Evolutionary conservation across 2,888 invertebrate genomes (phyloP), one percentile per base, ranked within the genome.

Genomic region (Harpalus rufipes): DNA sequence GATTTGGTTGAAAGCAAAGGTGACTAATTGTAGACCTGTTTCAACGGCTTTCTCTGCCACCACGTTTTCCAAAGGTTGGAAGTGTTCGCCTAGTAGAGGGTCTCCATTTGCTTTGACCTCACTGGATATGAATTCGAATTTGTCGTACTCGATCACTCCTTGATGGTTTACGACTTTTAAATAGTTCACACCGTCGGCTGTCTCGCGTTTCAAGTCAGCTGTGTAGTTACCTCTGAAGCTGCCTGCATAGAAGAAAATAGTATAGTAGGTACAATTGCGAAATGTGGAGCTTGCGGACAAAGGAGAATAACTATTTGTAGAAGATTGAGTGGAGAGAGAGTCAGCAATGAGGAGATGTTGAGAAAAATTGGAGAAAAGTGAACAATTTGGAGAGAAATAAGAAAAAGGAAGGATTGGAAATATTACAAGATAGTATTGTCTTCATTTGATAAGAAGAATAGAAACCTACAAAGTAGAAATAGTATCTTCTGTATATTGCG

Each of bases 1-100:
- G 12, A 74, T 44, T 18, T 74, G 44, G 16, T 74, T 44, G 10
- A 74, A 44, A 8, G 21, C 41, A 18, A 44, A 74, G 12, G 44
- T 44, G 18, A 44, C 72, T 2, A 44, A 12, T 7, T 44, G 16
- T 10, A 74, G 8, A 2, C 51, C 7, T n/a, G 18, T 0, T 18
- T 74, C 72, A 6, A 21, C 16, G 16, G 44, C 44, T 44, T 74
- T 74, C 0, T 74, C 21, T 12, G 18, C 12, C 0, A 44, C 7
- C 1, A 4, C 1, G 0, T 44, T 2, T 14, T 41, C 41, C 44
- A 41, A 5, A 6, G 16, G 72, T 41, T 74, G 41, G 8, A 74
- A 74, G 4, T 74, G 7, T 74, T 74, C 44, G 1, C 10, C 10
- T 3, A 5, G 32, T 7, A 68, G 25, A 12, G 32, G 32, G 25